Conservation (phyloP, 2,797 vertebrate species). For the Smutsia temminckii region DNA sequence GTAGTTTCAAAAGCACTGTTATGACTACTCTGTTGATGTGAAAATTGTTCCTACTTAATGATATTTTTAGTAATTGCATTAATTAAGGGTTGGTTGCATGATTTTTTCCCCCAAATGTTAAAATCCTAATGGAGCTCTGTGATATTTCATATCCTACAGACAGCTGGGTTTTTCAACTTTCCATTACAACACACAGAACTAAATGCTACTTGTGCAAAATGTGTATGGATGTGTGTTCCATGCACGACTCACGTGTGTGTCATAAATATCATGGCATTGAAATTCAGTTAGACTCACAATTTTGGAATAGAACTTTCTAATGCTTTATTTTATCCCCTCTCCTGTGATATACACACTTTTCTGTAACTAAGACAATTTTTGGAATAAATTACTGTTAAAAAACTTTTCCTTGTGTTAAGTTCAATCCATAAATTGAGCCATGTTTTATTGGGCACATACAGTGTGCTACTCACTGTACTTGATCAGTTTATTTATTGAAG, state of each 20-base stretch:
- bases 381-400: neutral
- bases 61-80: constrained; percentile 61
- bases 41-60: constrained; percentile 62
- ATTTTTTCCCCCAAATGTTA: neutral
- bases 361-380: neutral
- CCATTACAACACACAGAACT: neutral
- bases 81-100: constrained; percentile 37
- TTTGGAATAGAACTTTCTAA: neutral
- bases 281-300: neutral
- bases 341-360: neutral
- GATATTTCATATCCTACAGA: neutral
- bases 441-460: neutral
- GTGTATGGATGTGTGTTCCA: neutral
- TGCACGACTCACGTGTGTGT: neutral
- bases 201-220: neutral
- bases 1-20: constrained; percentile 54
- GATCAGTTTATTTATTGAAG: neutral
- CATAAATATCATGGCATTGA: neutral
- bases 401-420: neutral
- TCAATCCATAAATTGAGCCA: neutral
- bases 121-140: neutral
- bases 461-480: accelerated
- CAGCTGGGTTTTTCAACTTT: neutral
- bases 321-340: neutral
- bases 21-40: constrained; percentile 51